A percentile compares a stretch with the other conserved stretches of the same genome.
These are phyloP conservation scores for Sarcoramphus papa DNA, from an alignment of 2,797 vertebrate genomes.

Conservation along the genomic window DNA sequence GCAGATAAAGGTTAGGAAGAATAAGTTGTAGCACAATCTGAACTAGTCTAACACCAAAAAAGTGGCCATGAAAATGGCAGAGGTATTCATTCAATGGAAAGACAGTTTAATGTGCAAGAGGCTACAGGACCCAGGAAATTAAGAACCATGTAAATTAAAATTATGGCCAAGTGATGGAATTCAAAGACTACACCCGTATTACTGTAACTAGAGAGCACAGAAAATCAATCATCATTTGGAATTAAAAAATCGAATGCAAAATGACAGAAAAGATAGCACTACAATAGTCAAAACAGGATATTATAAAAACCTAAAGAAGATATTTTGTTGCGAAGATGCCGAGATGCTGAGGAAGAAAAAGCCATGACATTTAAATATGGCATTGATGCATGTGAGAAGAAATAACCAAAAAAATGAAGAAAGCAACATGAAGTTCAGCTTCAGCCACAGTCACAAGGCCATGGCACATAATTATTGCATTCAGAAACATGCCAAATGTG, in stretches of 20 bases:
- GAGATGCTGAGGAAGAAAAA: neutral
- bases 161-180: neutral
- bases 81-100: neutral
- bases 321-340: neutral
- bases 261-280: neutral
- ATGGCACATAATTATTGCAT: fast-evolving
- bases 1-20: neutral
- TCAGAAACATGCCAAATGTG: fast-evolving
- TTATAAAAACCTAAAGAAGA: neutral
- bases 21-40: neutral
- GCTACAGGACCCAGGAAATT: neutral
- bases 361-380: neutral
- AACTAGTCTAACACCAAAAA: neutral
- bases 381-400: neutral
- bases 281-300: neutral
- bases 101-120: neutral
- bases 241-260: neutral
- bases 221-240: neutral
- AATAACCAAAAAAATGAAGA: neutral
- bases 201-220: neutral
- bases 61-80: neutral
- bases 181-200: neutral
- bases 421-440: neutral
- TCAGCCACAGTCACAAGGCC: neutral
- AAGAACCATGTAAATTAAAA: neutral